phyloP scores from a whole-genome alignment of 2,113 vertebrate species.

The Phrynosoma blainvillii region DNA sequence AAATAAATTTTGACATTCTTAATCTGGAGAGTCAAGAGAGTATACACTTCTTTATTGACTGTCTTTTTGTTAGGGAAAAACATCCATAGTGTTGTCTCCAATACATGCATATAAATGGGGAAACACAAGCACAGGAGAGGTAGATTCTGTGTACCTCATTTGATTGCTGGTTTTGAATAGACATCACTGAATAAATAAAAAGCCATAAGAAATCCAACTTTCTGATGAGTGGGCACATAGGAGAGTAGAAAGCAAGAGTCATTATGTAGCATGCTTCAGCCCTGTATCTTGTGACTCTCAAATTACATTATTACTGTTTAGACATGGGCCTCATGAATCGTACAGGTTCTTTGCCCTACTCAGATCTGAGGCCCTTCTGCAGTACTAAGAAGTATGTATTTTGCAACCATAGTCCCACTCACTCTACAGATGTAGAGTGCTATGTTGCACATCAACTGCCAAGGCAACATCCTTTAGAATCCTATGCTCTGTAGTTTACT shows the following conservation, averaged over 20 bases:
- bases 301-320: neutral
- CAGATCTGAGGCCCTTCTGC: too few relatives aligned
- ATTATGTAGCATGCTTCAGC: neutral
- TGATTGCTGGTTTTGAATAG: neutral
- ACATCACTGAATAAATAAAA: neutral
- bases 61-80: too few relatives aligned
- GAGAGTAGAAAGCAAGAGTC: neutral
- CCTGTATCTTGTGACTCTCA: neutral
- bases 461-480: too few relatives aligned
- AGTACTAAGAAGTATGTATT: too few relatives aligned
- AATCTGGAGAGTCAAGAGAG: too few relatives aligned
- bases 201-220: neutral
- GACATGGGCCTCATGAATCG: neutral
- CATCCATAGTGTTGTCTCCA: too few relatives aligned
- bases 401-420: too few relatives aligned
- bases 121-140: neutral
- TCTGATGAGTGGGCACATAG: neutral
- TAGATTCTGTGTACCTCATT: neutral
- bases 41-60: too few relatives aligned
- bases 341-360: too few relatives aligned
- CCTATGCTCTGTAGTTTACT: too few relatives aligned
- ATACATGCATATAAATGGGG: neutral
- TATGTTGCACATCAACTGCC: too few relatives aligned
- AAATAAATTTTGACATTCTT: neutral
- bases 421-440: too few relatives aligned